Conservation (phyloP, 2,888 invertebrate species). For the Clusia tigrina region DNA sequence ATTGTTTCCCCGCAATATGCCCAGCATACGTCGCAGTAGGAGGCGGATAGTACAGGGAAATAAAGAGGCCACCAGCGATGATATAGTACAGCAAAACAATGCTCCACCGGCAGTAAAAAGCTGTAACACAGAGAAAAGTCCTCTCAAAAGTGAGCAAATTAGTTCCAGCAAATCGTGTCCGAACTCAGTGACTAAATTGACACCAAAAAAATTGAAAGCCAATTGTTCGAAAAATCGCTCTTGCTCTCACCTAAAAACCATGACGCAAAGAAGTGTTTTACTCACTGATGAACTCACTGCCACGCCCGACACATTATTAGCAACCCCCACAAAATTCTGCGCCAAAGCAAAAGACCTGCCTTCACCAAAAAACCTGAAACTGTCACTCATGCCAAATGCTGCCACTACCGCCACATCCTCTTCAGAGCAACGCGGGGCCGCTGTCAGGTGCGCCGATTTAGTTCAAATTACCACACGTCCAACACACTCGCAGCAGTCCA, state of each 20-base stretch:
- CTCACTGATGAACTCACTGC: too few species aligned
- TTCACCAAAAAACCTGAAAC: slow-evolving; percentile 40
- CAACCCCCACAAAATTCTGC: too few species aligned
- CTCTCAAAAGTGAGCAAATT: slow-evolving; percentile 31
- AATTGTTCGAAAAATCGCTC: slow-evolving; percentile 48
- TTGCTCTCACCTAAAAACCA: background rate
- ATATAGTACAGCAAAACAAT: slow-evolving; percentile 29
- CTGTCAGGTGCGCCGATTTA: slow-evolving; percentile 43
- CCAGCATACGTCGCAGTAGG: slow-evolving; percentile 59
- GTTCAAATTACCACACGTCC: slow-evolving; percentile 8
- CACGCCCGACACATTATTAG: too few species aligned
- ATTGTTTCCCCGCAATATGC: slow-evolving; percentile 61
- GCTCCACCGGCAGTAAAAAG: slow-evolving; percentile 32
- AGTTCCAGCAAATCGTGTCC: slow-evolving; percentile 40
- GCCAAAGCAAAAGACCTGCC: too few species aligned
- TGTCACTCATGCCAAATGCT: slow-evolving; percentile 47
- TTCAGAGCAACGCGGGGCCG: too few species aligned
- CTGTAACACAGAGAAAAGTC: slow-evolving; percentile 30
- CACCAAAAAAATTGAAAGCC: slow-evolving; percentile 45
- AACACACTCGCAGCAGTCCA: slow-evolving; percentile 41
- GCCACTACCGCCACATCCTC: slow-evolving; percentile 38
- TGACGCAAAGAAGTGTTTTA: background rate
- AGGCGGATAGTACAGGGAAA: slow-evolving; percentile 34
- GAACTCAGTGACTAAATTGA: slow-evolving; percentile 50
- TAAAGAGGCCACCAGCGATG: too few species aligned